These are phyloP conservation scores for Drosophila parabipectinata DNA, from an alignment of 1,140 invertebrate species.

Conservation along the genomic window DNA sequence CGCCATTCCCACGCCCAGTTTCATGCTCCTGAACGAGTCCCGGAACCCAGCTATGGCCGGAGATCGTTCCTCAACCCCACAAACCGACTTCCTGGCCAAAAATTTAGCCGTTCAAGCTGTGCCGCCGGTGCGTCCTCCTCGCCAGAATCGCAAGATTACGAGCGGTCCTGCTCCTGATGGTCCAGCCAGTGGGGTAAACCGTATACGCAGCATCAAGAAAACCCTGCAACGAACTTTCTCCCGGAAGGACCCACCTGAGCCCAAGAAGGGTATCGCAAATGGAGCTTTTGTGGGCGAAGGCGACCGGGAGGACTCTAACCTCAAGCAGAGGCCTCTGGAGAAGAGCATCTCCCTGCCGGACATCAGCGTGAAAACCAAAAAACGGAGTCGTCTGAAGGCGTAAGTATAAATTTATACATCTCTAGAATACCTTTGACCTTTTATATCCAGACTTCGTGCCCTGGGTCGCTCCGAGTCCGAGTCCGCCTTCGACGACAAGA, in stretches of 20 bases:
- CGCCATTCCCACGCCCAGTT: constrained; percentile 71
- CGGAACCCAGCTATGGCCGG: constrained; percentile 54
- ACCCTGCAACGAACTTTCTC: constrained; percentile 85
- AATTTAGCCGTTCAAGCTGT: constrained; percentile 57
- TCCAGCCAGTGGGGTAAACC: constrained; percentile 57
- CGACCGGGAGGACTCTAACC: constrained; percentile 31
- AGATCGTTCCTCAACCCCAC: constrained; percentile 55
- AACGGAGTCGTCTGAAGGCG: constrained; percentile 88
- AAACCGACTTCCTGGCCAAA: constrained; percentile 79
- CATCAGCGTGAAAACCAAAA: constrained; percentile 90
- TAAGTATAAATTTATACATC: constrained; percentile 84
- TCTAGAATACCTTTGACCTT: neutral
- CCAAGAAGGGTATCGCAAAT: constrained; percentile 85
- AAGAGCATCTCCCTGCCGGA: constrained; percentile 93
- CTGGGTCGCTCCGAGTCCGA: constrained; percentile 92
- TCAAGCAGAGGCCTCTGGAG: constrained; percentile 86
- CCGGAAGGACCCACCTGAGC: constrained; percentile 84
- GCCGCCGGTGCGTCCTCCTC: constrained; percentile 69
- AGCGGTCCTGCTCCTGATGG: constrained; percentile 11
- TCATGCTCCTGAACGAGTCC: constrained; percentile 61
- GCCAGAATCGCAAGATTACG: constrained; percentile 72
- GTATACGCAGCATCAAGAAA: constrained; percentile 85
- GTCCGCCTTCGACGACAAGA: constrained; percentile 89
- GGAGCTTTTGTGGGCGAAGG: constrained; percentile 86
- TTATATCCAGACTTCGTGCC: constrained; percentile 85